These are phyloP conservation scores for Lamellibrachia columna DNA, from an alignment of 2,888 invertebrate genomes.

Conservation along the genomic window DNA sequence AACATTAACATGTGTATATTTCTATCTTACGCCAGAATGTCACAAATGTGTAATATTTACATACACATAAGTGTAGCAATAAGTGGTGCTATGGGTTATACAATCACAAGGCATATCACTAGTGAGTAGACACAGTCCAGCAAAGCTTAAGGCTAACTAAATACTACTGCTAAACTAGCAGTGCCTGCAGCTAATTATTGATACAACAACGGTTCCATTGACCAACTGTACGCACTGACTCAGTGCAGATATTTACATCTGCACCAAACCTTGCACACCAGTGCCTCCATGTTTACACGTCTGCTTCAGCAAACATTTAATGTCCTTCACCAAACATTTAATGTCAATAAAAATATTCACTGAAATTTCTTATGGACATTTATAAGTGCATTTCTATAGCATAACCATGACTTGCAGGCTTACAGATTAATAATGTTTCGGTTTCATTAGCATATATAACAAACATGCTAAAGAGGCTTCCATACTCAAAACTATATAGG, in stretches of 20 bases:
- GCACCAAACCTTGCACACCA: not conserved
- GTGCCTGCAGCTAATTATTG: not conserved
- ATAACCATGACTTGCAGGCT: not conserved
- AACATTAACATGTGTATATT: too few species aligned
- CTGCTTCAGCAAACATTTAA: not conserved
- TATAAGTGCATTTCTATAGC: not conserved
- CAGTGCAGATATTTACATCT: not conserved
- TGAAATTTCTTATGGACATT: not conserved
- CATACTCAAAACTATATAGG: not conserved
- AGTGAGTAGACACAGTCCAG: not conserved
- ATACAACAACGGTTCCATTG: not conserved
- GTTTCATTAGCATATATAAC: not conserved
- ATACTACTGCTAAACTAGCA: not conserved
- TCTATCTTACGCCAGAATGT: not conserved
- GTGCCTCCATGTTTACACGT: not conserved
- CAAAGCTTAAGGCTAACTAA: not conserved
- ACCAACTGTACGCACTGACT: not conserved
- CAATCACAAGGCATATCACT: not conserved
- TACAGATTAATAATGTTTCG: not conserved
- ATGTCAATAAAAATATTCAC: not conserved
- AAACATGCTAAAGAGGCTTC: not conserved
- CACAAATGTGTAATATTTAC: not conserved
- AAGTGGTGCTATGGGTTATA: not conserved
- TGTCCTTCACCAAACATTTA: not conserved
- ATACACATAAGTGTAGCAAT: not conserved